Evolutionary conservation across 1,140 invertebrate genomes (phyloP).

Genomic region (Zaprionus ornatus): DNA sequence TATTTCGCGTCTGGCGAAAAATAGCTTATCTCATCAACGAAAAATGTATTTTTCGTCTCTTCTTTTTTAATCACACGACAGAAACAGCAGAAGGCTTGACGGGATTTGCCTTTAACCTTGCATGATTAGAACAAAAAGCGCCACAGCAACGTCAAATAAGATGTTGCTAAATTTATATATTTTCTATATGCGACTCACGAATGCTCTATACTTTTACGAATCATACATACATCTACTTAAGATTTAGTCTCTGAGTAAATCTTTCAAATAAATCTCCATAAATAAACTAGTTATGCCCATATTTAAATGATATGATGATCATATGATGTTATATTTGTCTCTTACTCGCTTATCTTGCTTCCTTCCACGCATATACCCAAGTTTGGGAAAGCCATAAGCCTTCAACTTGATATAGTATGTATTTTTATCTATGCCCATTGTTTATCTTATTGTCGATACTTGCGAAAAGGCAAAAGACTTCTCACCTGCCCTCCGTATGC

Average conservation of each 20-base stretch:
- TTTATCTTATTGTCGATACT: conserved; percentile 59
- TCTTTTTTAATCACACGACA: conserved; percentile 56
- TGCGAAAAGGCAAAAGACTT: conserved; percentile 30
- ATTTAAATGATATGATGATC: background rate
- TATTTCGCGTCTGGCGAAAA: conserved; percentile 24
- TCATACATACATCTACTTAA: background rate
- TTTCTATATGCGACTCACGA: background rate
- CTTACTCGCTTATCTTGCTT: background rate
- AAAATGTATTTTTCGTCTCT: conserved; percentile 47
- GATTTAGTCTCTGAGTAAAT: background rate
- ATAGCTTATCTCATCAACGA: conserved; percentile 63
- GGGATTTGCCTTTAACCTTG: conserved; percentile 51
- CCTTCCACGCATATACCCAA: conserved; percentile 6
- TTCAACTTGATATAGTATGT: conserved; percentile 21
- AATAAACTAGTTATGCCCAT: background rate
- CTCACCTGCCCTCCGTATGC: conserved; percentile 44
- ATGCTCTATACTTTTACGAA: background rate
- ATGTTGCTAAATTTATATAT: background rate
- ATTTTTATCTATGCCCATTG: conserved; percentile 36
- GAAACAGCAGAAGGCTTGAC: conserved; percentile 40
- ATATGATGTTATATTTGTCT: background rate
- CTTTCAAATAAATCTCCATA: background rate
- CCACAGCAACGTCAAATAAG: conserved; percentile 11
- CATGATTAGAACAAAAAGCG: conserved; percentile 26
- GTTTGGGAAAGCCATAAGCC: conserved; percentile 1